Conservation (phyloP, 2,888 invertebrate genomes). For the Drosophila eohydei region DNA sequence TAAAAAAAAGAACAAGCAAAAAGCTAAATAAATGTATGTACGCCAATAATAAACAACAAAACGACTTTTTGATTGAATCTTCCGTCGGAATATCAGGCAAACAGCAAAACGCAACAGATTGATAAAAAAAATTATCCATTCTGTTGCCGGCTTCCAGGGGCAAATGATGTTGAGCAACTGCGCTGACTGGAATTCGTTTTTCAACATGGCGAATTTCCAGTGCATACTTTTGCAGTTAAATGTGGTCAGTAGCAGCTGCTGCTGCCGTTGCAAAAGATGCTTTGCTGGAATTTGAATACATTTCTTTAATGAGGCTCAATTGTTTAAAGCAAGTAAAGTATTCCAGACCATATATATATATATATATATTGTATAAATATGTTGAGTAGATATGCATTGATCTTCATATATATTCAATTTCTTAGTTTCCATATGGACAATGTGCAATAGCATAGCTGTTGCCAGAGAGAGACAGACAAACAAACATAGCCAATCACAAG, state of each 20-base stretch:
- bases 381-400: background rate
- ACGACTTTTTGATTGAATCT: background rate
- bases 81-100: background rate
- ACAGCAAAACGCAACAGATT: background rate
- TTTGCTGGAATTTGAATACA: background rate
- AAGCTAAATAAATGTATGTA: slow-evolving; percentile 41
- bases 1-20: background rate
- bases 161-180: background rate
- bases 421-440: background rate
- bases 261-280: background rate
- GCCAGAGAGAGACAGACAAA: background rate
- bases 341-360: no score
- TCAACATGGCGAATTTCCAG: background rate
- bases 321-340: no score
- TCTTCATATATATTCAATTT: background rate
- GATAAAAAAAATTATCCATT: background rate
- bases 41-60: slow-evolving; percentile 27
- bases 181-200: background rate
- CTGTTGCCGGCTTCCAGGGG: slow-evolving; percentile 2
- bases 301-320: background rate
- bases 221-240: slow-evolving; percentile 5
- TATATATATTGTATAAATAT: background rate
- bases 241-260: background rate
- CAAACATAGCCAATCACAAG: background rate
- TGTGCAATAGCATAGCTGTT: background rate